phyloP scores from a whole-genome alignment of 2,797 vertebrate genomes.

The Alca torda region DNA sequence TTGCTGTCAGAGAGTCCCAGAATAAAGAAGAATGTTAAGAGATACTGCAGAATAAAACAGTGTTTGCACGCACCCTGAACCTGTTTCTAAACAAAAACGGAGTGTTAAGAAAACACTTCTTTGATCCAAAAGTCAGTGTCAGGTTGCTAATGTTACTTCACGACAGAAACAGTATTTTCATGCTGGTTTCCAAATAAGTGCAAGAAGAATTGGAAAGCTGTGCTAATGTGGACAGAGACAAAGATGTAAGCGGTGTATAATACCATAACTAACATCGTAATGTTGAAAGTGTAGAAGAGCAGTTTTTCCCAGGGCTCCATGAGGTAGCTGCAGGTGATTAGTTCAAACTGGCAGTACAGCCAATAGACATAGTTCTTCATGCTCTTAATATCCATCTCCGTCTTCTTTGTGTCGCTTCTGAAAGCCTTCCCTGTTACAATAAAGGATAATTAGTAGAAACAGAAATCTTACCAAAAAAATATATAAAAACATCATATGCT shows the following conservation, averaged over 20 bases:
- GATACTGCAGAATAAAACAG: neutral
- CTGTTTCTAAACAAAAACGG: neutral
- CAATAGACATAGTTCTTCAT: conserved; percentile 82
- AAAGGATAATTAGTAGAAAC: neutral
- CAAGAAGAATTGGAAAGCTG: conserved; percentile 82
- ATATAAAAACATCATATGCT: neutral
- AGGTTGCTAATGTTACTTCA: conserved; percentile 51
- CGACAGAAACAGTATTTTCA: conserved; percentile 76
- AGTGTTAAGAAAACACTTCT: neutral
- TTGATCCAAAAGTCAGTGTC: neutral
- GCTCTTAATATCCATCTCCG: conserved; percentile 80
- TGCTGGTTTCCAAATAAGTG: conserved; percentile 75
- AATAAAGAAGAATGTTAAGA: neutral
- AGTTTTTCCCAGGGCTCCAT: conserved; percentile 91
- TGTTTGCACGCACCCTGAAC: neutral
- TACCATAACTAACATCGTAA: conserved; percentile 77
- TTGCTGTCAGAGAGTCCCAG: neutral
- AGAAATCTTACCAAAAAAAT: neutral
- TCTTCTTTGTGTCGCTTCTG: neutral
- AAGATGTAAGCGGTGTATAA: conserved; percentile 86
- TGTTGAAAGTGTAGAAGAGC: conserved; percentile 83
- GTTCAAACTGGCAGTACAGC: conserved; percentile 90
- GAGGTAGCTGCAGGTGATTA: conserved; percentile 88
- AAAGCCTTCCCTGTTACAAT: neutral
- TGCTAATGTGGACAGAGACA: conserved; percentile 77